Evolutionary conservation across 2,888 invertebrate genomes (phyloP), one percentile per base, ranked within the genome.

Genomic region (Tortrix viridana): DNA sequence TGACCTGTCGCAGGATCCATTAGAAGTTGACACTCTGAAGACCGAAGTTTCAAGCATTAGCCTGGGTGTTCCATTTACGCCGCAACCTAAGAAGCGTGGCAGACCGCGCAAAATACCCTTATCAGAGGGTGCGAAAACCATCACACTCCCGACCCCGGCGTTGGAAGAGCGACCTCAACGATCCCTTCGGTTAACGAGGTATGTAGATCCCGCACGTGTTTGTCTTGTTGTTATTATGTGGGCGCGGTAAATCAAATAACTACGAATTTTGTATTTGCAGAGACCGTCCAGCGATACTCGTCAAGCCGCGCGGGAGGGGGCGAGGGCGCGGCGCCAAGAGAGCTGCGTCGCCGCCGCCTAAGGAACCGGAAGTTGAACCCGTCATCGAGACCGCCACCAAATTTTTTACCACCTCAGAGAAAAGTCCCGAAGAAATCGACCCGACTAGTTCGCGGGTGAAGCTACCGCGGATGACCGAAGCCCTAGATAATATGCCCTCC

Each of bases 131-230:
- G 78, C 84, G 5, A 85, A 85, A 70, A 65, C 71, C 5, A 68
- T 82, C 16, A 69, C 76, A 0, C 69, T 90, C 60, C 89, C 91
- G 1, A 81, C 84, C 18, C 79, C 90, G 3, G 92, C 91, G 1
- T 76, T 91, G 3, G 92, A 92, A 63, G 92, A 92, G 71, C 82
- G 92, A 26, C 92, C 92, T 12, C 88, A 91, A 68, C 80, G 92
- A 58, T 90, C 92, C 12, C 81, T 92, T 23, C 84, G 92, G 26
- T 75, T 92, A 53, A 86, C 85, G 69, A 87, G 92, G 92, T 92
- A 73, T 78, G 72, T 65, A 47, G 3, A 38, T 38, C 3, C n/a
- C 12, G 14, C n/a, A 38, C 38, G 5, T 26, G 26, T 26, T 26
- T 26, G 26, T 26, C 26, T 26, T 26, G 26, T 26, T 1, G 3